Conservation (phyloP, 1,140 invertebrate genomes). For the Solenopsis invicta region DNA sequence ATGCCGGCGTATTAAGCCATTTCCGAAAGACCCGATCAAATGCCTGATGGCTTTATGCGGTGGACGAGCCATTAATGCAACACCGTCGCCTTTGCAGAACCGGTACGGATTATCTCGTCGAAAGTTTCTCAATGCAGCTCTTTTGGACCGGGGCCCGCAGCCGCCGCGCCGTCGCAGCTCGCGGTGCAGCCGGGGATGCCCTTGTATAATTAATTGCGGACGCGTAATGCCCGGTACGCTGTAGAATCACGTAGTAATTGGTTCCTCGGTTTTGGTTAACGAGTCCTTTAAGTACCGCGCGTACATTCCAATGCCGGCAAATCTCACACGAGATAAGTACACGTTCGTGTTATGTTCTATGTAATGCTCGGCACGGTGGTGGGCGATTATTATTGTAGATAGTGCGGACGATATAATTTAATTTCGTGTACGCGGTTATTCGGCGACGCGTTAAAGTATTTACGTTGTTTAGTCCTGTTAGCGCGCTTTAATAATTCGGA, state of each 20-base stretch:
- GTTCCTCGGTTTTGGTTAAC: conserved; percentile 75
- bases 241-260: conserved; percentile 72
- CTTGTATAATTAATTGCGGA: conserved; percentile 73
- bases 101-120: conserved; percentile 64
- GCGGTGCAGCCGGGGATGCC: background rate
- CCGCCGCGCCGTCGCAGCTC: background rate
- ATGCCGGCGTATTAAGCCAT: conserved; percentile 43
- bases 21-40: conserved; percentile 46
- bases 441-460: conserved; percentile 30
- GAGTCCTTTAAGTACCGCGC: conserved; percentile 70
- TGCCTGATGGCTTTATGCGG: conserved; percentile 44
- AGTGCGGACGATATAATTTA: conserved; percentile 63
- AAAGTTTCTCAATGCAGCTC: conserved; percentile 50
- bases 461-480: background rate
- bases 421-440: conserved; percentile 42
- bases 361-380: conserved; percentile 42
- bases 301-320: conserved; percentile 59
- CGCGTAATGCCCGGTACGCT: conserved; percentile 69
- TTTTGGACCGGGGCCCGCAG: conserved; percentile 20
- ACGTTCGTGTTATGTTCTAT: conserved; percentile 22
- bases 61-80: conserved; percentile 56
- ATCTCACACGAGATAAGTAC: conserved; percentile 49
- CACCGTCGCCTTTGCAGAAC: conserved; percentile 59
- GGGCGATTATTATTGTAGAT: conserved; percentile 61
- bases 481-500: conserved; percentile 1